Conservation (phyloP, 2,113 vertebrate species). For the Lasiurus borealis region DNA sequence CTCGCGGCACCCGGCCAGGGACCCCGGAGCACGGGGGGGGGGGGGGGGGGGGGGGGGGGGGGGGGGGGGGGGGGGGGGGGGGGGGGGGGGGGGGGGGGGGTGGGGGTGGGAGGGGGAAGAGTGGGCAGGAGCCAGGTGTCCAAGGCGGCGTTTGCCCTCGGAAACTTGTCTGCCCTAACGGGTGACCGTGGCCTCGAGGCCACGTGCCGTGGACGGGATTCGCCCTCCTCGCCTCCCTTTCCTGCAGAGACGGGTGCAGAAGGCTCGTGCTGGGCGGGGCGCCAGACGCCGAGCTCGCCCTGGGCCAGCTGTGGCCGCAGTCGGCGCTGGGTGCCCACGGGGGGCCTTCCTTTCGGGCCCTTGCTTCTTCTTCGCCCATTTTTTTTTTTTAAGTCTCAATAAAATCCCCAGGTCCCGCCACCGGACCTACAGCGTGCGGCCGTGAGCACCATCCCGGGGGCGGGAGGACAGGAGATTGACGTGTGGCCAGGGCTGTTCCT, state of each 20-base stretch:
- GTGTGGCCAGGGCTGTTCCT: not conserved
- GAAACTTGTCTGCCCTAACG: not conserved
- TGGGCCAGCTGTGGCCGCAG: constrained; percentile 19
- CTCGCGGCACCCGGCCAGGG: too few species aligned
- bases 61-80: too few species aligned
- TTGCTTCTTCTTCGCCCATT: too few species aligned
- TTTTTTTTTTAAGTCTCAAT: not conserved
- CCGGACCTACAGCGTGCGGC: not conserved
- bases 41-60: too few species aligned
- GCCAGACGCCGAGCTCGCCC: constrained; percentile 67
- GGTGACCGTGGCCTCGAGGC: not conserved
- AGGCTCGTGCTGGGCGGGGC: constrained; percentile 66
- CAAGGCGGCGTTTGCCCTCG: too few species aligned
- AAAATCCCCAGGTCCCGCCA: not conserved
- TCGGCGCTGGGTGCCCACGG: too few species aligned
- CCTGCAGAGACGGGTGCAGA: not conserved
- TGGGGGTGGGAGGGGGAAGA: too few species aligned
- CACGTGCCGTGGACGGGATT: too few species aligned
- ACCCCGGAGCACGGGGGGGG: too few species aligned
- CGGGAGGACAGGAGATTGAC: not conserved
- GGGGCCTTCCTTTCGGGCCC: not conserved
- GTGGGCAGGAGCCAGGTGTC: too few species aligned
- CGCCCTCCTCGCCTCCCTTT: not conserved
- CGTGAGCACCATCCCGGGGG: not conserved
- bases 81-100: too few species aligned